Base-by-base conservation (phyloP, 2,113 vertebrate genomes). In the Andinoacara biseriatus region DNA sequence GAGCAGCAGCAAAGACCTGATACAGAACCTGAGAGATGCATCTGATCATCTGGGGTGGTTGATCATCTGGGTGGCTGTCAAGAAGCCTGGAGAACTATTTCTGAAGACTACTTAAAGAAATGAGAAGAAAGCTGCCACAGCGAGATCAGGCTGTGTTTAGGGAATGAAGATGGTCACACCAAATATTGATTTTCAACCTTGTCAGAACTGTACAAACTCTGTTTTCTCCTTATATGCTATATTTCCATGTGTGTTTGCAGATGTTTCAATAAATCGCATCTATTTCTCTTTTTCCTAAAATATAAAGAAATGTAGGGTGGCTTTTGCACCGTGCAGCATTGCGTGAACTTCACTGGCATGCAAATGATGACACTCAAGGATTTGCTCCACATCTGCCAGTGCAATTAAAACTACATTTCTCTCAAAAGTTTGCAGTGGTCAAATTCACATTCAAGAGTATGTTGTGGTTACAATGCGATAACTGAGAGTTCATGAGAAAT, bases 401-500 rank as follows among this genome's bases (percentile, higher is more conserved):
- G 4, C 46, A 20, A 46, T 56, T 33, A 54, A 52, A 63, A 59
- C 58, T 22, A 78, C 43, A 72, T 31, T 5, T 26, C 8, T 56
- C 58, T 54, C 18, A 75, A 40, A 79, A 52, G 38, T 26, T 24
- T 22, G 2, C 3, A 10, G 49, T 3, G 24, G 18, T 84, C 35
- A 8, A 38, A 38, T 38, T 38, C 35, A 38, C 35, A 38, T 38
- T 49, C 13, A 67, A 35, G 86, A 56, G 29, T 26, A 52, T 33
- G 2, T 9, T n/a, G 52, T 4, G 33, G n/a, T 86, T 35, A n/a
- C 22, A 76, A 22, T 76, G 11, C 59, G 14, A 72, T 5, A 31
- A 9, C 35, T 78, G n/a, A 52, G 74, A 82, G 81, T 78, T 85
- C 81, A 83, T 91, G 86, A 77, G 87, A 91, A 90, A 40, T 43